Evolutionary conservation across 2,113 vertebrate genomes (phyloP).

Genomic region (Pachycephala philippinensis): DNA sequence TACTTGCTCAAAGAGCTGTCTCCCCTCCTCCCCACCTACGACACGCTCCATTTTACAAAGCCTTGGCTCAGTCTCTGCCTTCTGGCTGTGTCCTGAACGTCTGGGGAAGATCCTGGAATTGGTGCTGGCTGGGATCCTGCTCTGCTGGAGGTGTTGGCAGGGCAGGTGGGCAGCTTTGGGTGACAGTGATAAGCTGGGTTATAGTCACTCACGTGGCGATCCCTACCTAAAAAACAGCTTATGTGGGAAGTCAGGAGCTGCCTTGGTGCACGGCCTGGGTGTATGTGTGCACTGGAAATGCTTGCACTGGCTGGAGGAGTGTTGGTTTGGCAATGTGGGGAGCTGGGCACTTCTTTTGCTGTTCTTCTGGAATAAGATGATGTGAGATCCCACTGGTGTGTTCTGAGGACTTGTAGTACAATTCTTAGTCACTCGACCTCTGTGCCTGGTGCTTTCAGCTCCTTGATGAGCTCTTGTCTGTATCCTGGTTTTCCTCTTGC

Average conservation of each 20-base stretch:
- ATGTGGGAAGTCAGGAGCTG: neutral
- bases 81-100: neutral
- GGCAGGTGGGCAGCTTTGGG: neutral
- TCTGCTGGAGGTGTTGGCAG: neutral
- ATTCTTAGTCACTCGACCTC: neutral
- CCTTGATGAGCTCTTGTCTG: neutral
- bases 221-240: neutral
- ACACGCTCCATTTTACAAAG: neutral
- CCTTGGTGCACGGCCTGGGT: neutral
- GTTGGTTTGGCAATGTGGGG: neutral
- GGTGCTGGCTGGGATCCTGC: neutral
- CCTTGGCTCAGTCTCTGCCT: neutral
- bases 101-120: neutral
- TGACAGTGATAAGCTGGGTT: neutral
- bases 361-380: neutral
- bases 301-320: neutral
- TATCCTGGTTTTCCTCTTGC: neutral
- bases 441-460: neutral
- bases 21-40: neutral
- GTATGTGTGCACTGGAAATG: neutral
- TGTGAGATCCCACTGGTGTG: neutral
- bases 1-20: neutral
- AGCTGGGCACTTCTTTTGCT: neutral
- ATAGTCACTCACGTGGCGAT: neutral
- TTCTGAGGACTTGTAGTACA: neutral